Conservation (phyloP, 2,888 invertebrate species). For the Drosophila meridionalis region DNA sequence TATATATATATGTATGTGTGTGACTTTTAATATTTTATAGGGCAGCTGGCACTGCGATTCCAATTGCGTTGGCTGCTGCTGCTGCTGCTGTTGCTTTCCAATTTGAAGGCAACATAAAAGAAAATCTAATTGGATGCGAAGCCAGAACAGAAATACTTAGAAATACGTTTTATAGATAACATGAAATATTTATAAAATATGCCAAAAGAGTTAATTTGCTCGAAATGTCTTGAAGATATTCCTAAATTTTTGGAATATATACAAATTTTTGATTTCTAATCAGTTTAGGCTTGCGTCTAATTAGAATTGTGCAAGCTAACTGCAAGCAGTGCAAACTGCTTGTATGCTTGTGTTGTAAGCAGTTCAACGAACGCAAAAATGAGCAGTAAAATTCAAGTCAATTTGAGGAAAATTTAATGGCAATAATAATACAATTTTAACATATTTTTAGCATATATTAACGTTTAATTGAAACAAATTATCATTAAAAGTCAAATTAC, state of each 20-base stretch:
- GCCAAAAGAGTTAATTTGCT: no score
- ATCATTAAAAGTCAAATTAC: no score
- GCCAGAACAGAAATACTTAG: not conserved
- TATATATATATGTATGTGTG: slow-evolving; percentile 8
- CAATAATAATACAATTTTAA: no score
- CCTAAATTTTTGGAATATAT: no score
- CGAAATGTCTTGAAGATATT: no score
- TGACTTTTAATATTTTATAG: slow-evolving; percentile 72
- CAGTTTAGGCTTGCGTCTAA: not conserved
- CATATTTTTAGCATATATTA: not conserved
- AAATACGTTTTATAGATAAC: not conserved
- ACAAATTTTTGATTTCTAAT: not conserved
- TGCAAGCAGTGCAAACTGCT: slow-evolving; percentile 10
- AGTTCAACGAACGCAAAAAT: not conserved
- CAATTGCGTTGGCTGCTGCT: slow-evolving; percentile 41
- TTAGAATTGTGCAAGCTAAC: slow-evolving; percentile 4
- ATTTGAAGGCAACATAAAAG: slow-evolving; percentile 21
- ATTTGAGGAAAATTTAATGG: no score
- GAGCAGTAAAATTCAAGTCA: not conserved
- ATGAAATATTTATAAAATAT: not conserved
- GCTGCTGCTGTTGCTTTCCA: slow-evolving; percentile 6
- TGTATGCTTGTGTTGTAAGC: slow-evolving; percentile 4
- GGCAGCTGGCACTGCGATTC: slow-evolving; percentile 65
- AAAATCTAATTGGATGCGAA: slow-evolving; percentile 10
- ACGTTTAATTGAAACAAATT: not conserved